A percentile compares a stretch with the other conserved stretches of the same genome.
Conservation (phyloP, 2,797 vertebrate species). For the Diglossa cyanea region DNA sequence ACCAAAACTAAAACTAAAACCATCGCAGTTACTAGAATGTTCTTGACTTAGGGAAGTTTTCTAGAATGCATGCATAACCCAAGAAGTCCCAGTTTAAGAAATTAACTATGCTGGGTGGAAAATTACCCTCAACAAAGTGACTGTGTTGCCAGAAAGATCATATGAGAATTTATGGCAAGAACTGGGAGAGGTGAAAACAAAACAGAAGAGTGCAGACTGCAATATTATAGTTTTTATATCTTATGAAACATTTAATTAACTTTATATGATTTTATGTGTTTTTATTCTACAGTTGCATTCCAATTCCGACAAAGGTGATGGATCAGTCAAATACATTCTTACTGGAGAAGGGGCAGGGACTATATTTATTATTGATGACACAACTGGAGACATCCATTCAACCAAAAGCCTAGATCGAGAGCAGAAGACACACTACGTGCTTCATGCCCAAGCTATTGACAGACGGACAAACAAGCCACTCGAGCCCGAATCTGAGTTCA, state of each 20-base stretch:
- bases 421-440: slow-evolving; percentile 93
- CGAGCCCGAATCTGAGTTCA: slow-evolving; percentile 97
- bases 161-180: not conserved
- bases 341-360: slow-evolving; percentile 95
- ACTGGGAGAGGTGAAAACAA: not conserved
- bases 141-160: not conserved
- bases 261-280: not conserved
- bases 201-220: not conserved
- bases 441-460: slow-evolving; percentile 95
- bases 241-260: not conserved
- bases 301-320: slow-evolving; percentile 98
- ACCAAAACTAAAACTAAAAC: not conserved
- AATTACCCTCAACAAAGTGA: not conserved
- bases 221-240: not conserved
- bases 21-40: not conserved
- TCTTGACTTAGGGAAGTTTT: not conserved
- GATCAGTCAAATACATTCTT: slow-evolving; percentile 96
- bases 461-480: slow-evolving; percentile 92
- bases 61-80: fast-evolving
- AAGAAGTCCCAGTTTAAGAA: not conserved
- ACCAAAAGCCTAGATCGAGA: slow-evolving; percentile 96
- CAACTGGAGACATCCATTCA: slow-evolving; percentile 96
- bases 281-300: slow-evolving; percentile 89
- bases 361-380: slow-evolving; percentile 97
- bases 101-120: not conserved